phyloP scores from a whole-genome alignment of 2,888 invertebrate genomes.

The Anoplius nigerrimus region DNA sequence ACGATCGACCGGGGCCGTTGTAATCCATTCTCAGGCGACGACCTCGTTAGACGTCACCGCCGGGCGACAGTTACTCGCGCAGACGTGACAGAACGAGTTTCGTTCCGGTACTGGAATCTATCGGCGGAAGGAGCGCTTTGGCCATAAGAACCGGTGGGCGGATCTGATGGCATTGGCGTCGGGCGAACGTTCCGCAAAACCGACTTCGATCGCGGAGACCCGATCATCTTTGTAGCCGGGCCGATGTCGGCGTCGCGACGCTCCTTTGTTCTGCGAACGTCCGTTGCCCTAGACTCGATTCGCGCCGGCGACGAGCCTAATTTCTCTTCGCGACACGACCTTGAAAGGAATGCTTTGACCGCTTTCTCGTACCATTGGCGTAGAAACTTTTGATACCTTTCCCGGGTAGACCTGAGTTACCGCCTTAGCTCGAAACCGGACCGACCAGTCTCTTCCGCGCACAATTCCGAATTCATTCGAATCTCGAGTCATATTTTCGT shows the following conservation, averaged over 20 bases:
- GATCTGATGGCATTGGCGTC: slow-evolving; percentile 11
- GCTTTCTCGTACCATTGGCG: slow-evolving; percentile 24
- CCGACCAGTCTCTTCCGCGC: too few relatives aligned
- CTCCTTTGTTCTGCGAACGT: not conserved
- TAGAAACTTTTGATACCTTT: slow-evolving; percentile 8
- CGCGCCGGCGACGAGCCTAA: not conserved
- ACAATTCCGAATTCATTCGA: too few relatives aligned
- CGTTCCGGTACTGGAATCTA: not conserved
- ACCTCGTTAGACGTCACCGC: too few relatives aligned
- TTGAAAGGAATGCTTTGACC: slow-evolving; percentile 4
- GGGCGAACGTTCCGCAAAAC: not conserved
- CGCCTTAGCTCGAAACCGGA: too few relatives aligned
- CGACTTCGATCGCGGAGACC: too few relatives aligned
- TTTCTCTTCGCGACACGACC: not conserved
- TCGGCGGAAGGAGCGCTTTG: slow-evolving; percentile 8
- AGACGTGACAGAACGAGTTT: slow-evolving; percentile 6
- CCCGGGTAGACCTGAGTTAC: too few relatives aligned
- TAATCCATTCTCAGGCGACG: too few relatives aligned
- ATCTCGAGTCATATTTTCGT: too few relatives aligned
- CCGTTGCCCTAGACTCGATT: not conserved
- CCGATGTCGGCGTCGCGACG: too few relatives aligned
- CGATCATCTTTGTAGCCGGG: too few relatives aligned
- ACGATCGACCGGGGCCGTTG: not conserved
- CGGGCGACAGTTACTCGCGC: not conserved
- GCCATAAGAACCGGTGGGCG: slow-evolving; percentile 10